Evolutionary conservation across 2,797 vertebrate species (phyloP).

Genomic region (Cynopterus sphinx): DNA sequence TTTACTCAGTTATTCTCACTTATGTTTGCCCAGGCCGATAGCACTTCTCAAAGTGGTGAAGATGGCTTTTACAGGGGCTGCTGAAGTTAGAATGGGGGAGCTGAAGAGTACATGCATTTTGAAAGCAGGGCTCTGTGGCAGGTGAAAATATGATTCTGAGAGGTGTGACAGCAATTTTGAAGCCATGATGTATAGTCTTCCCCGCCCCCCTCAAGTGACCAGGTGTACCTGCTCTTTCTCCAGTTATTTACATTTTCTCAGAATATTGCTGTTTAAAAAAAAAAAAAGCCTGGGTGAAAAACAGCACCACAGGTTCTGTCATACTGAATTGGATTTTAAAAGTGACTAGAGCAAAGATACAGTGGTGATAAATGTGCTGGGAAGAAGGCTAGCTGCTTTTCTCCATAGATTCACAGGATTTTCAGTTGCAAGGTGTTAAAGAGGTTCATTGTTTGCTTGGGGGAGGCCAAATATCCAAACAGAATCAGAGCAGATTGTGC

Average conservation of each 20-base stretch:
- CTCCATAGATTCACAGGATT: neutral
- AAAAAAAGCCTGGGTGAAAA: neutral
- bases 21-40: slow-evolving; percentile 48
- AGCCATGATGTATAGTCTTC: neutral
- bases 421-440: slow-evolving; percentile 47
- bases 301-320: neutral
- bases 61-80: slow-evolving; percentile 42
- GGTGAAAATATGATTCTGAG: slow-evolving; percentile 68
- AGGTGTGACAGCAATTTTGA: slow-evolving; percentile 45
- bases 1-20: slow-evolving; percentile 67
- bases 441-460: neutral
- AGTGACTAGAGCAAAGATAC: neutral
- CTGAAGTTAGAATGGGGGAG: slow-evolving; percentile 17
- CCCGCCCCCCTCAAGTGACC: neutral
- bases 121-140: slow-evolving; percentile 53
- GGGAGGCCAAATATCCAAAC: neutral
- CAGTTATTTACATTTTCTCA: slow-evolving; percentile 53
- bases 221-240: neutral
- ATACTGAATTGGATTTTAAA: slow-evolving; percentile 35
- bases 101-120: neutral
- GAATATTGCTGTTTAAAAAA: neutral
- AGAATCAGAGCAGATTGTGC: neutral
- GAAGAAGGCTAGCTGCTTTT: neutral
- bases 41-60: slow-evolving; percentile 48
- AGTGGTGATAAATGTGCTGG: slow-evolving; percentile 17